A percentile compares a stretch with the other conserved stretches of the same genome.
Evolutionary conservation across 2,888 invertebrate genomes (phyloP).

Genomic region (Agapostemon virescens): DNA sequence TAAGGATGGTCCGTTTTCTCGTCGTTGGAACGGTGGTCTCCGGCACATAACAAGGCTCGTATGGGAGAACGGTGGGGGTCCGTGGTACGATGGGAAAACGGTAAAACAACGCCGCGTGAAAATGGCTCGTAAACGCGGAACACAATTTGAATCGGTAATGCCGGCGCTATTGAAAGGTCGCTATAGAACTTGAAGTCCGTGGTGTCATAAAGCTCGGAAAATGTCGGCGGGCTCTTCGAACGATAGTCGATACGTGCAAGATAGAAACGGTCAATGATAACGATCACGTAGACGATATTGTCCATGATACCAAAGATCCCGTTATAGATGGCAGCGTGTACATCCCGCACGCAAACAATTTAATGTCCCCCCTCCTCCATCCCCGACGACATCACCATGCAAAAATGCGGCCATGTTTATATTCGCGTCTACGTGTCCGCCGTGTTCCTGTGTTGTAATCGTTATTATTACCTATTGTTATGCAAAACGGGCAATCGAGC

Average conservation of each 20-base stretch:
- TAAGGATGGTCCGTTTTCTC: slow-evolving; percentile 46
- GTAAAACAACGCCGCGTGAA: slow-evolving; percentile 67
- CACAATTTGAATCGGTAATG: slow-evolving; percentile 73
- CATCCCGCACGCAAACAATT: background rate
- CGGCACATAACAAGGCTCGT: slow-evolving; percentile 37
- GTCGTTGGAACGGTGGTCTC: slow-evolving; percentile 26
- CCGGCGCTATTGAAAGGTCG: slow-evolving; percentile 70
- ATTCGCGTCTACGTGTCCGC: background rate
- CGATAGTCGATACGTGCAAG: slow-evolving; percentile 32
- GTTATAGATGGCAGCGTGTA: slow-evolving; percentile 5
- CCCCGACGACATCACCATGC: background rate
- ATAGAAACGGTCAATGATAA: slow-evolving; percentile 37
- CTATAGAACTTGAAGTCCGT: slow-evolving; percentile 63
- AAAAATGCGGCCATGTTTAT: background rate
- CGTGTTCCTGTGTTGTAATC: background rate
- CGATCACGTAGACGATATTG: slow-evolving; percentile 23
- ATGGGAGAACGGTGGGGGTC: slow-evolving; percentile 20
- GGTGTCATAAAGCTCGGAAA: slow-evolving; percentile 62
- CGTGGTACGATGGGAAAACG: slow-evolving; percentile 48
- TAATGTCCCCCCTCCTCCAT: background rate
- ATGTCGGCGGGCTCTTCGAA: slow-evolving; percentile 47
- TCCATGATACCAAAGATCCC: slow-evolving; percentile 24
- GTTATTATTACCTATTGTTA: slow-evolving; percentile 2
- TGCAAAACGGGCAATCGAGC: background rate
- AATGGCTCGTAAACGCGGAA: slow-evolving; percentile 71